phyloP scores from a whole-genome alignment of 2,797 vertebrate genomes.

The Myoxocephalus aenaeus region DNA sequence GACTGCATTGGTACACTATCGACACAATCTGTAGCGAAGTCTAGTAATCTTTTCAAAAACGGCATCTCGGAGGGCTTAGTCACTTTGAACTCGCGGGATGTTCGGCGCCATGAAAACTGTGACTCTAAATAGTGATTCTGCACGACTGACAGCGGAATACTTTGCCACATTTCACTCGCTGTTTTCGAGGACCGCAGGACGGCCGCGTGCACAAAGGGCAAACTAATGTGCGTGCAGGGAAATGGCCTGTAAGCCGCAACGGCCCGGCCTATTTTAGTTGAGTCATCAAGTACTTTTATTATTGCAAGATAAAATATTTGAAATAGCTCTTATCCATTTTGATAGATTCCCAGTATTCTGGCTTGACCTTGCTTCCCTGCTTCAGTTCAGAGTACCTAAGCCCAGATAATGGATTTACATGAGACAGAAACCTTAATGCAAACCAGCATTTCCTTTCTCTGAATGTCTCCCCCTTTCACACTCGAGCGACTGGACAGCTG shows the following conservation, averaged over 20 bases:
- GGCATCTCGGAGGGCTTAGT: constrained; percentile 68
- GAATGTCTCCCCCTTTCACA: background rate
- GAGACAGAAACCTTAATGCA: constrained; percentile 89
- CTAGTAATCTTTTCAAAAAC: constrained; percentile 65
- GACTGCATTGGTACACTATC: constrained; percentile 81
- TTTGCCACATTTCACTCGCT: constrained; percentile 24
- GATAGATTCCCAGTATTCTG: constrained; percentile 52
- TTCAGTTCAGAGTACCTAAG: constrained; percentile 77
- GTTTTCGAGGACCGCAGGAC: constrained; percentile 14
- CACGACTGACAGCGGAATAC: background rate
- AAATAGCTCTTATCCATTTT: constrained; percentile 26
- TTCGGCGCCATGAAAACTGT: constrained; percentile 36
- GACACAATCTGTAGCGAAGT: constrained; percentile 76
- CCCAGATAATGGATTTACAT: constrained; percentile 71
- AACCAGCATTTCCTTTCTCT: constrained; percentile 70
- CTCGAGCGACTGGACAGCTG: constrained; percentile 13
- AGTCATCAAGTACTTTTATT: constrained; percentile 42
- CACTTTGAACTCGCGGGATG: constrained; percentile 67
- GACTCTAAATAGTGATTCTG: constrained; percentile 41
- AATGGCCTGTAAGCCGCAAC: constrained; percentile 17
- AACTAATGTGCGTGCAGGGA: constrained; percentile 25
- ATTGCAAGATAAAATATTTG: constrained; percentile 15
- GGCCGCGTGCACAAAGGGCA: constrained; percentile 26
- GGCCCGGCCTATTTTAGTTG: constrained; percentile 21
- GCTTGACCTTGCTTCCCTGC: constrained; percentile 37